A percentile compares a stretch with the other conserved stretches of the same genome.
Conservation (phyloP, 2,113 vertebrate species). For the Osmerus eperlanus region DNA sequence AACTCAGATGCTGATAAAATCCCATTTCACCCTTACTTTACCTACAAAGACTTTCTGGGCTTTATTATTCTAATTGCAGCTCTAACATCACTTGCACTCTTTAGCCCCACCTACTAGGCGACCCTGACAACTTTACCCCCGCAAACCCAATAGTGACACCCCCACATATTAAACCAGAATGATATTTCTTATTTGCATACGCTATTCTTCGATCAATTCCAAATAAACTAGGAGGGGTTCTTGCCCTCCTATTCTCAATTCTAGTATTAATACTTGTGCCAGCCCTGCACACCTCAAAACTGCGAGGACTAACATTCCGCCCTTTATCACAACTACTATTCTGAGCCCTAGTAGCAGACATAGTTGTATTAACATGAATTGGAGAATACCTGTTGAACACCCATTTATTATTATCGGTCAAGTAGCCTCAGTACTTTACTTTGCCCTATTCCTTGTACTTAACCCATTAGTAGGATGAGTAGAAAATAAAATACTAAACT, state of each 20-base stretch:
- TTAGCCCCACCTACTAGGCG: slow-evolving; percentile 14
- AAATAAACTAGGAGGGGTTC: slow-evolving; percentile 27
- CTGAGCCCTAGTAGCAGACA: not conserved
- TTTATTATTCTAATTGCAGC: not conserved
- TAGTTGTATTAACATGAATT: slow-evolving; percentile 15
- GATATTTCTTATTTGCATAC: slow-evolving; percentile 27
- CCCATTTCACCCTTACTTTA: slow-evolving; percentile 18
- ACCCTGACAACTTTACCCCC: slow-evolving; percentile 25
- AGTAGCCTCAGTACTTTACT: slow-evolving; percentile 9
- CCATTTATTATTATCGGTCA: slow-evolving; percentile 21
- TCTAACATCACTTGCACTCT: not conserved
- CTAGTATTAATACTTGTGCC: slow-evolving; percentile 3
- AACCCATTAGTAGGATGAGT: not conserved
- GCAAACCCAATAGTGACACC: slow-evolving; percentile 16
- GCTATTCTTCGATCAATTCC: slow-evolving; percentile 30
- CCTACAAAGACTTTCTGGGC: slow-evolving; percentile 9
- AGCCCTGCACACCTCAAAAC: slow-evolving; percentile 16
- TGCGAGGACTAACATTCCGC: slow-evolving; percentile 21
- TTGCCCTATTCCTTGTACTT: slow-evolving; percentile 9
- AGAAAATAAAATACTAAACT: slow-evolving; percentile 27
- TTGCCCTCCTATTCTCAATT: slow-evolving; percentile 14
- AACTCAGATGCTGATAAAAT: slow-evolving; percentile 43
- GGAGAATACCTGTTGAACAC: slow-evolving; percentile 22
- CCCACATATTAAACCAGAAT: slow-evolving; percentile 16
- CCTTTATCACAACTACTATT: slow-evolving; percentile 23